Evolutionary conservation across 2,888 invertebrate species (phyloP), one percentile per base, ranked within the genome.

Genomic region (Perithous albicinctus): DNA sequence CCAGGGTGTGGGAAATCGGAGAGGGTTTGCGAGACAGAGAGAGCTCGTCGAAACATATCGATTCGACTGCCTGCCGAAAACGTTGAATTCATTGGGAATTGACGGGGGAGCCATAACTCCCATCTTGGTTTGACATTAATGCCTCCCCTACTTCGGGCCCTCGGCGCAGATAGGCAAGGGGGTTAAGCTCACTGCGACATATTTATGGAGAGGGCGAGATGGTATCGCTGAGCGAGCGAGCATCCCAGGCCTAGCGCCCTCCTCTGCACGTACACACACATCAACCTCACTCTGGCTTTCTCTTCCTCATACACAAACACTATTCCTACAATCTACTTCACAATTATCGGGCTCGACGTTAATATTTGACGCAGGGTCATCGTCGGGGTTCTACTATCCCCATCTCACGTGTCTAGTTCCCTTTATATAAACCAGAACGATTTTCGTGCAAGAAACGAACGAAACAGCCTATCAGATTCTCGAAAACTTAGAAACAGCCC

Each of bases 161-260:
- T 79, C 75, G 66, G 72, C 90, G 89, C 87, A 92, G 92, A 92
- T 92, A 92, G 92, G 91, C 92, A 90, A 90, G 91, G 90, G 92
- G 92, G 92, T 92, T 92, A 92, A 92, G 92, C 92, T 89, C 90
- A 89, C 92, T 89, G 90, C 92, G 92, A 92, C 92, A 92, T 92
- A 92, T 92, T 92, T 92, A 92, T 92, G 92, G 92, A 91, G 92
- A 92, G 92, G 92, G 91, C 91, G 92, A 92, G 92, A 92, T 92
- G 91, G 87, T 92, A 92, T 92, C 92, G 88, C 83, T 85, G 82
- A 78, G 82, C 80, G 82, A 78, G 80, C 80, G 83, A 80, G 80
- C 78, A 78, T 70, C 56, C 77, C 78, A 72, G 66, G 82, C 82
- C 70, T 70, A 66, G 72, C 66, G 59, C 70, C 72, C 78, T 75